phyloP scores from a whole-genome alignment of 1,140 invertebrate genomes.

The Drosophila tropicalis region DNA sequence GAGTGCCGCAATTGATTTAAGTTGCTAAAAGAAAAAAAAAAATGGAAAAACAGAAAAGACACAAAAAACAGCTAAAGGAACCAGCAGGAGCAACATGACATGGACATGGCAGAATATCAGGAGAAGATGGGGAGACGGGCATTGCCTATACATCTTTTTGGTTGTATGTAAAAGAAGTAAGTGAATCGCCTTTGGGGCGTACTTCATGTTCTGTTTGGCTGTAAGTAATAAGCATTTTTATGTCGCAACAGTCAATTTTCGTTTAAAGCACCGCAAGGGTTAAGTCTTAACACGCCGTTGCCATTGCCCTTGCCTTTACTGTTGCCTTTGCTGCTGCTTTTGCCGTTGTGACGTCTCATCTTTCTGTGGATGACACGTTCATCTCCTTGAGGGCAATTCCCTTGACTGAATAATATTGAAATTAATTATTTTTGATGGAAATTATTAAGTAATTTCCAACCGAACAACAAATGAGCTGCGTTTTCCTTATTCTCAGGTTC shows the following conservation, averaged over 20 bases:
- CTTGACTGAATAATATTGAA: conserved; percentile 74
- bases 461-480: conserved; percentile 45
- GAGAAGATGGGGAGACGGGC: too few relatives aligned
- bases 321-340: conserved; percentile 38
- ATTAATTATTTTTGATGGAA: conserved; percentile 80
- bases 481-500: conserved; percentile 11
- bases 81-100: conserved; percentile 14
- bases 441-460: conserved; percentile 81
- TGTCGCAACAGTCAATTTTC: conserved; percentile 51
- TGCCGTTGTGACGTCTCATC: conserved; percentile 22
- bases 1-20: conserved; percentile 76
- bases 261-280: conserved; percentile 42
- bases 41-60: background rate
- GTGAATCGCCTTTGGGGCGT: conserved; percentile 58
- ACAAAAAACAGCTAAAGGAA: conserved; percentile 13
- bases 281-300: conserved; percentile 65
- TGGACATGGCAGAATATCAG: background rate
- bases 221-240: conserved; percentile 76
- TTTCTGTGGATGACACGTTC: conserved; percentile 44
- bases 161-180: conserved; percentile 47
- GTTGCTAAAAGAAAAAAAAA: conserved; percentile 43
- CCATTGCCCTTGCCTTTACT: conserved; percentile 37
- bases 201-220: conserved; percentile 52
- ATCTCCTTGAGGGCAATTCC: conserved; percentile 27
- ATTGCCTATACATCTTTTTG: background rate